These are phyloP conservation scores for Erpornis zantholeuca DNA, from an alignment of 2,113 vertebrate species.

Conservation along the genomic window DNA sequence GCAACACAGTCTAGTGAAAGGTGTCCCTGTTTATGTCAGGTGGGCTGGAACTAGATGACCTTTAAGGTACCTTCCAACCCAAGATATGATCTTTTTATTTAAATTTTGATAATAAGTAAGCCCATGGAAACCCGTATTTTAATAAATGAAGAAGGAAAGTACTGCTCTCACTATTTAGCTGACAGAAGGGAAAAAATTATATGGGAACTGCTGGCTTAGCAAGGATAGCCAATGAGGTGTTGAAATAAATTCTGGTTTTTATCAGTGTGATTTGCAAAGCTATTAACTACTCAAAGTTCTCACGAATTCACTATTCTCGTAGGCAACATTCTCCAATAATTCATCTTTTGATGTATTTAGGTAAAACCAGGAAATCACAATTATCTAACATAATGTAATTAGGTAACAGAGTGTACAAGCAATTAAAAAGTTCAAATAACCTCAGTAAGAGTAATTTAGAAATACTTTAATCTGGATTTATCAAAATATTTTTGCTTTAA, in stretches of 20 bases:
- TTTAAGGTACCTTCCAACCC: background rate
- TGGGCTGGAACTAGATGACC: background rate
- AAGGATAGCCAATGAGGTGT: constrained; percentile 37
- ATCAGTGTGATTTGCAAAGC: constrained; percentile 23
- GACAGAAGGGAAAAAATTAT: background rate
- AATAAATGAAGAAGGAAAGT: background rate
- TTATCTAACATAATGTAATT: background rate
- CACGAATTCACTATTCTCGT: constrained; percentile 25
- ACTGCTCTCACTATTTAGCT: background rate
- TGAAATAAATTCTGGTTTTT: constrained; percentile 12
- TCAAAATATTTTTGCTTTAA: background rate
- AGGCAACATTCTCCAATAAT: constrained; percentile 21
- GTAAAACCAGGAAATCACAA: constrained; percentile 43
- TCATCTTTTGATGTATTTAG: constrained; percentile 15
- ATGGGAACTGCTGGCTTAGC: background rate
- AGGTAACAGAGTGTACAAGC: background rate
- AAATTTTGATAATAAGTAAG: constrained; percentile 4
- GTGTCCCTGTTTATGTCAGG: background rate
- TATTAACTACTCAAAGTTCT: constrained; percentile 34
- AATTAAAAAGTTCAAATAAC: constrained; percentile 31
- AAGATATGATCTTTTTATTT: background rate
- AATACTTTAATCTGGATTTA: background rate
- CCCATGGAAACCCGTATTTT: background rate
- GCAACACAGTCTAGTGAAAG: too few relatives aligned
- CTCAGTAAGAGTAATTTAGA: background rate